A percentile compares a stretch with the other conserved stretches of the same genome.
These are phyloP conservation scores for Erythrocebus patas DNA, from an alignment of 2,113 vertebrate species.

Conservation along the genomic window DNA sequence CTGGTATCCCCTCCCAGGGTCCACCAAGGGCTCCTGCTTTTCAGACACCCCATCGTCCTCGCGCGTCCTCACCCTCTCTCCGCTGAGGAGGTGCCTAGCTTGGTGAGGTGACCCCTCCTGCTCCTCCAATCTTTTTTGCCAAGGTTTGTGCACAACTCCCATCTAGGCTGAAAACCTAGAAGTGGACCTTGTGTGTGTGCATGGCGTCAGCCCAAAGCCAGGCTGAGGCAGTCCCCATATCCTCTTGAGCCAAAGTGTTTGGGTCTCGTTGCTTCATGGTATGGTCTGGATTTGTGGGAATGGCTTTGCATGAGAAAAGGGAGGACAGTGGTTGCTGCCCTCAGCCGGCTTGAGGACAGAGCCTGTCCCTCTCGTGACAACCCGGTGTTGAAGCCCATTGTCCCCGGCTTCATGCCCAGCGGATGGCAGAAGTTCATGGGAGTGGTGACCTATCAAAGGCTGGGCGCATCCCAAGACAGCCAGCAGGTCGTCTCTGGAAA, in stretches of 20 bases:
- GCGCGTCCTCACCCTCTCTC: no score
- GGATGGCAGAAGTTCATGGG: fast-evolving
- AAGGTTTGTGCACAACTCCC: slow-evolving; percentile 38
- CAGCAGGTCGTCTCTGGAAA: neutral
- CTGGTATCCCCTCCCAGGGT: slow-evolving; percentile 53
- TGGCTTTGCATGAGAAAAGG: slow-evolving; percentile 1
- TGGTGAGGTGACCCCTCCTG: slow-evolving; percentile 9
- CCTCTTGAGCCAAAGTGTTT: slow-evolving; percentile 74
- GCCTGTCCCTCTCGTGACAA: neutral
- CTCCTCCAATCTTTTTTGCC: neutral
- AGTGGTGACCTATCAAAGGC: neutral
- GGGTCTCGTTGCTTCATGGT: slow-evolving; percentile 31
- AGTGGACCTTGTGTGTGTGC: slow-evolving; percentile 55
- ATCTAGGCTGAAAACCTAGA: slow-evolving; percentile 30
- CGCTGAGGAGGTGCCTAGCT: slow-evolving; percentile 44
- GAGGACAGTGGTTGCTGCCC: neutral
- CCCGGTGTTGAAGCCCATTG: fast-evolving
- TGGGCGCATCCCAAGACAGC: neutral
- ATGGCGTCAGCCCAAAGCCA: slow-evolving; percentile 67
- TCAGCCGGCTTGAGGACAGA: slow-evolving; percentile 65
- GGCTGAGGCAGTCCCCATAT: slow-evolving; percentile 61
- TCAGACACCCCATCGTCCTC: neutral
- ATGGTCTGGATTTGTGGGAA: neutral
- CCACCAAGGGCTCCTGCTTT: slow-evolving; percentile 14
- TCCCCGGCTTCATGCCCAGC: neutral